These are phyloP conservation scores for Bovichtus diacanthus DNA, from an alignment of 2,797 vertebrate species.

Conservation along the genomic window DNA sequence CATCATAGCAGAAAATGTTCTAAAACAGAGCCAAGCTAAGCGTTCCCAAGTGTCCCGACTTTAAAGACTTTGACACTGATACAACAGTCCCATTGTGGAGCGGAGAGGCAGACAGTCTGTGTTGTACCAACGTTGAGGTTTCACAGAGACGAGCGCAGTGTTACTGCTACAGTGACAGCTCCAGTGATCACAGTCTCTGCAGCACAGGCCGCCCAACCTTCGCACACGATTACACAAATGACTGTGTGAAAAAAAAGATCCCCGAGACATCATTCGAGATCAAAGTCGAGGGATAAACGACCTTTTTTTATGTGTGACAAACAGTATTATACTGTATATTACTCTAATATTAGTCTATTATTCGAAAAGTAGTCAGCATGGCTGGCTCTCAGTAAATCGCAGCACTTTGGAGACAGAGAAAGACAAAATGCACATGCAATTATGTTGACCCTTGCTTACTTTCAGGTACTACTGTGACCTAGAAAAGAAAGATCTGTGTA, in stretches of 20 bases:
- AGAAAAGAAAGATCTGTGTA: not conserved
- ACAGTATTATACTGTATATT: not conserved
- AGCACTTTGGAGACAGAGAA: not conserved
- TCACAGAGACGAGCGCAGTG: constrained; percentile 65
- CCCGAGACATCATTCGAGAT: constrained; percentile 22
- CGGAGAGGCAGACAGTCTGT: constrained; percentile 68
- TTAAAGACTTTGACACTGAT: constrained; percentile 56
- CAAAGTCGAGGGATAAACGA: not conserved
- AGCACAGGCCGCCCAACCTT: constrained; percentile 39
- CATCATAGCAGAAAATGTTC: constrained; percentile 18
- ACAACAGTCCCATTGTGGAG: constrained; percentile 65
- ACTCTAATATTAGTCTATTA: not conserved
- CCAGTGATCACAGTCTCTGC: constrained; percentile 33
- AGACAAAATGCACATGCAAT: not conserved
- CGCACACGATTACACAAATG: constrained; percentile 66
- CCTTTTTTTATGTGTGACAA: not conserved
- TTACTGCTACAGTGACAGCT: constrained; percentile 41
- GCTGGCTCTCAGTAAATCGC: not conserved
- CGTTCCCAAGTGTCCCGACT: constrained; percentile 57
- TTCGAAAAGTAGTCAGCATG: not conserved
- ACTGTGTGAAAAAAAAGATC: constrained; percentile 40
- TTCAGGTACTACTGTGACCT: not conserved
- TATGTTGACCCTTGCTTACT: not conserved
- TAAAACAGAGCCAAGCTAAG: constrained; percentile 50
- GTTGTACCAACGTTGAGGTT: constrained; percentile 71